Base-by-base conservation (phyloP, 2,113 vertebrate genomes). In the Pteronura brasiliensis region DNA sequence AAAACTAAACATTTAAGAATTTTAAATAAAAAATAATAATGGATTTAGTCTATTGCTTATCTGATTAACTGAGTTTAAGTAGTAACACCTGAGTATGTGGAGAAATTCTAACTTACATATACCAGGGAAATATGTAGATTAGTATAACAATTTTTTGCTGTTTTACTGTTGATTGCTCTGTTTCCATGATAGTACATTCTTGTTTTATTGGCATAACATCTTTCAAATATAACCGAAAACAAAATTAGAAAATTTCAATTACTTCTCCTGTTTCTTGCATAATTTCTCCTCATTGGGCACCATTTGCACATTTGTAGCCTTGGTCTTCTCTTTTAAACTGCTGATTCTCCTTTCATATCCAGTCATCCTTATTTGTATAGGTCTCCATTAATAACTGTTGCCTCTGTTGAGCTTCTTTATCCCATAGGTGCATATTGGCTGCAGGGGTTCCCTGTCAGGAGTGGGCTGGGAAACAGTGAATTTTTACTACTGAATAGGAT, bases 211-310 rank as follows among this genome's bases (percentile, higher is more conserved):
- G 42, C 39, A 82, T 3, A 65, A 2, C 65, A 63, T 29, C 34
- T 95, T 47, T 90, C 27, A 90, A 79, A 65, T 90, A 27, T 90
- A 96, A 95, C 36, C 72, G 67, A 79, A 95, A 93, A 83, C 25
- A 69, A 85, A 95, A 80, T 61, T 89, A 44, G 72, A 86, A 72
- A 93, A 85, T 85, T 88, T 88, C 31, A 92, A 0, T 89, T 34
- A 85, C 31, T 31, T 63, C 36, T 93, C 44, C 20, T 88, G 10
- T 95, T 77, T 76, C 55, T 94, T 95, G 31, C n/a, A 81, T 77
- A 86, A 14, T 92, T 79, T 96, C 5, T 87, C 42, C 90, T 88
- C 23, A 44, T 86, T 87, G 47, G 8, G 2, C 79, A 10, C 29
- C 10, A 36, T 83, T 95, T 88, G 7, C 29, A 67, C 44, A 88